phyloP scores from a whole-genome alignment of 2,113 vertebrate species.

The Poicephalus meyeri region DNA sequence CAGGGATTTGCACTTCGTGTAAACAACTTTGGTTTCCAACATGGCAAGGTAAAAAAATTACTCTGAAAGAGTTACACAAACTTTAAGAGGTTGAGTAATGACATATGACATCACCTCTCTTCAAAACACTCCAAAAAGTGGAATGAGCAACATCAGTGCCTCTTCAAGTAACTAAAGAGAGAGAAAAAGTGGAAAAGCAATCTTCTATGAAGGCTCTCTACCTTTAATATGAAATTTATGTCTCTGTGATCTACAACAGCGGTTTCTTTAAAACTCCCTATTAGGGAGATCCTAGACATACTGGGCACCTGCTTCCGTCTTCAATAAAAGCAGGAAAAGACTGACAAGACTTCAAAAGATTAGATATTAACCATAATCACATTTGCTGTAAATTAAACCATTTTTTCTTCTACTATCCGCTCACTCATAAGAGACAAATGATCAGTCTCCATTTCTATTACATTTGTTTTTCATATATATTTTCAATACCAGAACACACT shows the following conservation, averaged over 20 bases:
- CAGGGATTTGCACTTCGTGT: slow-evolving; percentile 7
- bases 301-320: neutral
- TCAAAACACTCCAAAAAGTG: neutral
- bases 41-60: slow-evolving; percentile 40
- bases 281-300: neutral
- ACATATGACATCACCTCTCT: neutral
- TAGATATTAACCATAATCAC: neutral
- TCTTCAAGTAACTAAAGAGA: neutral
- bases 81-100: slow-evolving; percentile 21
- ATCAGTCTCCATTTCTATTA: neutral
- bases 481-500: neutral
- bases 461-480: neutral
- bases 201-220: neutral
- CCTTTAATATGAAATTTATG: neutral
- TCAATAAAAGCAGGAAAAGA: neutral
- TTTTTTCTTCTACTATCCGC: neutral
- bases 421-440: neutral
- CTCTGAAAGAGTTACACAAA: slow-evolving; percentile 44
- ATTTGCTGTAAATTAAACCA: neutral
- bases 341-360: neutral
- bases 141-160: neutral
- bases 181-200: neutral
- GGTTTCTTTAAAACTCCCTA: neutral
- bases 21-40: slow-evolving; percentile 45
- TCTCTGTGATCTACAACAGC: neutral